Percentiles rank a stretch among this genome's conserved stretches.
Evolutionary conservation across 2,797 vertebrate genomes (phyloP).

Genomic region (Trachops cirrhosus): DNA sequence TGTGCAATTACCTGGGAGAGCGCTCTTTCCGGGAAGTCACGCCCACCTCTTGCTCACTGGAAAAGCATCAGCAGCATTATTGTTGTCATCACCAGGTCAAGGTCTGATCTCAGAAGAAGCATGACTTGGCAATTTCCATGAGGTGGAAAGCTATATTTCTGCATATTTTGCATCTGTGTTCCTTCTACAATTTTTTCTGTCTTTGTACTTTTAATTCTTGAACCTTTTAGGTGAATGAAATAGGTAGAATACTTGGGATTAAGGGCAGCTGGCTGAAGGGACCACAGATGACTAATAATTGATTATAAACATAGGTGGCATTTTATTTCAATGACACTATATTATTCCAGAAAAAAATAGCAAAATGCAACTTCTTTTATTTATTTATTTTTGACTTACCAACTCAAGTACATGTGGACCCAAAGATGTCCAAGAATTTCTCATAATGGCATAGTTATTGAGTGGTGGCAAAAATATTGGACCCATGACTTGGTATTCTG

Average conservation of each 20-base stretch:
- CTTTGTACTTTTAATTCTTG: background rate
- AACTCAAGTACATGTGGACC: background rate
- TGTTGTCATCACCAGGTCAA: background rate
- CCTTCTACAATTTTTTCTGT: background rate
- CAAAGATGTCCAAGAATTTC: background rate
- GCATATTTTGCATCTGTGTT: background rate
- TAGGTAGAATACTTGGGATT: background rate
- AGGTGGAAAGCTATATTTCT: background rate
- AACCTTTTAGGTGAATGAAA: background rate
- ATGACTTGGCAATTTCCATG: background rate
- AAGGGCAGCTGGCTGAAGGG: background rate
- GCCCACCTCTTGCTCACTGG: background rate
- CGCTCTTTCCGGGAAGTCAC: conserved; percentile 39
- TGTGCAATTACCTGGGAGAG: conserved; percentile 13
- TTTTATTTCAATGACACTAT: conserved; percentile 47
- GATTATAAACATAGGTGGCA: background rate
- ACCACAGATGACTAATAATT: background rate
- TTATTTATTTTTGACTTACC: background rate
- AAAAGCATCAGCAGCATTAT: background rate
- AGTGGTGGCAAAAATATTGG: background rate
- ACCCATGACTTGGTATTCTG: conserved; percentile 22
- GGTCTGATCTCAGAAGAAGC: conserved; percentile 2
- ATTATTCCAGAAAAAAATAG: conserved; percentile 9
- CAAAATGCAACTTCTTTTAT: conserved; percentile 36
- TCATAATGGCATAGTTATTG: background rate